Conservation (phyloP, 2,888 invertebrate species). For the Mactromeris polynyma region DNA sequence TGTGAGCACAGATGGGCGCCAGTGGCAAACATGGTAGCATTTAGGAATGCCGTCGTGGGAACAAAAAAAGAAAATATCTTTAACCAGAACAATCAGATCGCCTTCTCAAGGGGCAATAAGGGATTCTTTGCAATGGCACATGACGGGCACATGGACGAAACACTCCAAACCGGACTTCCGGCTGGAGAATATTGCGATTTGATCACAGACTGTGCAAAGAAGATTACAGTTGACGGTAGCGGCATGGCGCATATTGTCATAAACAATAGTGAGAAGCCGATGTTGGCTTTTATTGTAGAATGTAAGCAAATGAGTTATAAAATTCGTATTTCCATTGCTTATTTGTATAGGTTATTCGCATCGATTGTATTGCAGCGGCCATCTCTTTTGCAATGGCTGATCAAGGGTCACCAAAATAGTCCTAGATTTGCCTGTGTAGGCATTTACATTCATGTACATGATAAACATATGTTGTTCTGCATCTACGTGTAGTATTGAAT, state of each 20-base stretch:
- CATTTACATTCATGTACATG: too few species aligned
- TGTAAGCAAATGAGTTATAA: constrained; percentile 44
- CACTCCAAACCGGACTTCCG: constrained; percentile 84
- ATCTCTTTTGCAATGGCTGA: too few species aligned
- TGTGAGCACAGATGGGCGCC: constrained; percentile 86
- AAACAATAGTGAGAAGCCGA: constrained; percentile 77
- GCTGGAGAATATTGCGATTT: constrained; percentile 86
- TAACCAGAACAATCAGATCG: constrained; percentile 81
- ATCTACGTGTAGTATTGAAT: too few species aligned
- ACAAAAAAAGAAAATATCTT: constrained; percentile 77
- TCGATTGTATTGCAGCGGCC: too few species aligned
- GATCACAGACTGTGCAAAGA: constrained; percentile 82
- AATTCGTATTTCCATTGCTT: background rate
- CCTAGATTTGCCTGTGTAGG: too few species aligned
- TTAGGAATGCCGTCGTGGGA: constrained; percentile 83
- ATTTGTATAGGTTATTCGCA: too few species aligned
- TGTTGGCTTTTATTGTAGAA: constrained; percentile 83
- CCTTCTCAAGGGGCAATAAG: constrained; percentile 84
- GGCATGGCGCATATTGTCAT: constrained; percentile 81
- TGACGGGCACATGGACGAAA: constrained; percentile 77
- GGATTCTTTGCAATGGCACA: constrained; percentile 86
- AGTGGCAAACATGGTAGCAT: constrained; percentile 85
- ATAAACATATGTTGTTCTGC: too few species aligned
- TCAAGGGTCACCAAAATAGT: too few species aligned
- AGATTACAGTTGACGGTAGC: constrained; percentile 79